Evolutionary conservation across 1,140 invertebrate species (phyloP).

Genomic region (Leguminivora glycinivorella): DNA sequence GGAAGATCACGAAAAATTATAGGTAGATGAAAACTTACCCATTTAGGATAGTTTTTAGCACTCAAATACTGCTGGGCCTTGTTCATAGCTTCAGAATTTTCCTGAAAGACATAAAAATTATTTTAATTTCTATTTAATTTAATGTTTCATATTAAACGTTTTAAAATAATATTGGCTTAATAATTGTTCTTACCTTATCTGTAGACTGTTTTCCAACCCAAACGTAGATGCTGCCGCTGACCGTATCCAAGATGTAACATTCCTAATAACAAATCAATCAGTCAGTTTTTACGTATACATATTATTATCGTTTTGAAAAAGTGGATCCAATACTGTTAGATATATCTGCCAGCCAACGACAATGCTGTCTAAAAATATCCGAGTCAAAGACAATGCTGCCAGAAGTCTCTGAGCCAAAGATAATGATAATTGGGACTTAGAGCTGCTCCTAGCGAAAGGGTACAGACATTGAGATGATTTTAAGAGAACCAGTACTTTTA

Average conservation of each 20-base stretch:
- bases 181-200: constrained; percentile 63
- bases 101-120: constrained; percentile 68
- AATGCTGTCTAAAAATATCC: no score
- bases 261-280: no score
- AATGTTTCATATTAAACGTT: neutral
- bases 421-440: no score
- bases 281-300: neutral
- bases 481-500: no score
- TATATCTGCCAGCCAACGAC: no score
- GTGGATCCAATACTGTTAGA: no score
- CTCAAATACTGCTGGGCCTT: constrained; percentile 86
- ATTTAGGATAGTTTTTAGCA: constrained; percentile 87
- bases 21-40: constrained; percentile 82
- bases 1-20: no score
- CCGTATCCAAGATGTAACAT: constrained; percentile 91
- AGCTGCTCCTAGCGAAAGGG: no score
- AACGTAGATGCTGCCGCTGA: constrained; percentile 89
- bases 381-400: no score
- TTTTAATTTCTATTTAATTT: neutral
- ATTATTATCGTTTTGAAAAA: no score
- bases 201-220: constrained; percentile 91
- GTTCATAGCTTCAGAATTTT: constrained; percentile 88
- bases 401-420: no score
- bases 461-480: no score
- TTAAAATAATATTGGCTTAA: neutral